Evolutionary conservation across 2,113 vertebrate genomes (phyloP), one percentile per base, ranked within the genome.

Genomic region (Acanthochromis polyacanthus): DNA sequence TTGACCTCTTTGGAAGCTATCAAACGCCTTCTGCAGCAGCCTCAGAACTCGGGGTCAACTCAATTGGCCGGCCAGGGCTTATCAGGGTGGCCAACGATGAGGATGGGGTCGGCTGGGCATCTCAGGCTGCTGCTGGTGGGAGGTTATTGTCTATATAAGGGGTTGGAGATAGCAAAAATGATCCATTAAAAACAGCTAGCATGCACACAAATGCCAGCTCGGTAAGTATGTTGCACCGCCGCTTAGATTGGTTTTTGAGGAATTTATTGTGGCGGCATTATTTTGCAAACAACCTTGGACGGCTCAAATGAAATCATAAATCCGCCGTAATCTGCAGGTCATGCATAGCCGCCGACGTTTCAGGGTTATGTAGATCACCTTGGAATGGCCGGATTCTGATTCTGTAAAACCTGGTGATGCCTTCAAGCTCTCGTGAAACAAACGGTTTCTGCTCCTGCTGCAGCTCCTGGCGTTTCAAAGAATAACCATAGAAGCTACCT

Each of bases 31-130:
- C 23, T 60, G 25, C 80, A 43, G 62, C 3, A 2, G 46, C 20
- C 14, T 82, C 8, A 32, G 14, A 60, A 53, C 62, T 60, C 4
- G 68, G 78, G 87, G 82, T 88, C 77, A 83, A 76, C 56, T 84
- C 74, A 50, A 71, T 83, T 25, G 38, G 56, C 68, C 15, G 60
- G 52, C 63, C 19, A 70, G 53, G 74, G 77, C 78, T 84, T 75
- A 88, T 84, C 63, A 65, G 45, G 51, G 22, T 66, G 75, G 77
- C 62, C 56, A 50, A 25, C 5, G 38, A 74, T 66, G 22, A 63
- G 14, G 16, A 8, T 6, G 4, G 61, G 62, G 78, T 90, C 80
- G 83, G 9, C 1, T 15, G 70, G 59, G 25, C 38, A 1, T 17
- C 60, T 38, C 50, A 19, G 46, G 19, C 53, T 51, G 11, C 45